A percentile compares a stretch with the other conserved stretches of the same genome.
These are phyloP conservation scores for Zhuqinia jingwanae DNA, from an alignment of 2,888 invertebrate genomes.

Conservation along the genomic window DNA sequence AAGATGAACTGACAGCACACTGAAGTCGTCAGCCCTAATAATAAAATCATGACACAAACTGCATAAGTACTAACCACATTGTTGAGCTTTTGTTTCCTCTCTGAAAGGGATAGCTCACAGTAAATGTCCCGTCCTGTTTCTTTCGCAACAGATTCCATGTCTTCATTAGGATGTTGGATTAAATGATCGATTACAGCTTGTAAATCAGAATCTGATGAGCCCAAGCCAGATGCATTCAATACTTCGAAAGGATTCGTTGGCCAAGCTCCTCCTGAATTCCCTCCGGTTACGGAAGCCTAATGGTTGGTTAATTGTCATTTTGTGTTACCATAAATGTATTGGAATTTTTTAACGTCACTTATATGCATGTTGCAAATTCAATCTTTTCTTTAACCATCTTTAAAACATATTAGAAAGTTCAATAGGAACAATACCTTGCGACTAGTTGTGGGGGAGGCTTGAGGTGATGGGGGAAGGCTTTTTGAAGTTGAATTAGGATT, in stretches of 20 bases:
- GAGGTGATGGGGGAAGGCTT: constrained; percentile 80
- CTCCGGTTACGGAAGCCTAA: constrained; percentile 72
- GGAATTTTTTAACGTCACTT: background rate
- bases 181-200: constrained; percentile 80
- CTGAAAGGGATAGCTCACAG: constrained; percentile 85
- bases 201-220: constrained; percentile 79
- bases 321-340: background rate
- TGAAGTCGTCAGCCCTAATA: constrained; percentile 60
- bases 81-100: constrained; percentile 90
- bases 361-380: background rate
- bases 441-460: constrained; percentile 81
- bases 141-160: constrained; percentile 93
- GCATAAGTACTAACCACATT: constrained; percentile 86
- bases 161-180: constrained; percentile 85
- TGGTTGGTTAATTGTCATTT: background rate
- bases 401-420: background rate
- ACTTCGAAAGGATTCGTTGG: constrained; percentile 76
- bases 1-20: constrained; percentile 62
- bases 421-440: constrained; percentile 82
- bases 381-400: no score
- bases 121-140: constrained; percentile 92
- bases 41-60: constrained; percentile 55
- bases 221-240: constrained; percentile 72
- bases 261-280: constrained; percentile 55
- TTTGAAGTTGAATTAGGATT: constrained; percentile 78